phyloP scores from a whole-genome alignment of 2,797 vertebrate genomes.

The Mastacembelus armatus region DNA sequence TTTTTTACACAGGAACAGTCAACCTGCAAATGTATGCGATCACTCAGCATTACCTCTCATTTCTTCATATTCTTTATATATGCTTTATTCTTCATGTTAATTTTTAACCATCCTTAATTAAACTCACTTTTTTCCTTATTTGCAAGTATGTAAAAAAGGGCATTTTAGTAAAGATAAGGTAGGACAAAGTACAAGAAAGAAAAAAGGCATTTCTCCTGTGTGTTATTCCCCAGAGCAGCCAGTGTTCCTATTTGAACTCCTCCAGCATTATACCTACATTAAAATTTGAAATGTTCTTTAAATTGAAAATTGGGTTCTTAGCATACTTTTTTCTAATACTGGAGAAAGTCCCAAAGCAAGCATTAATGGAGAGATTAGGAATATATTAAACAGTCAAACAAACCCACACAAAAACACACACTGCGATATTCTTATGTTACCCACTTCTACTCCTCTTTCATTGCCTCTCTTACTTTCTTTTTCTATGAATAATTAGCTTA shows the following conservation, averaged over 20 bases:
- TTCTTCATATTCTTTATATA: too few species aligned
- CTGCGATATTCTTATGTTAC: not conserved
- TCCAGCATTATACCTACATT: slow-evolving; percentile 9
- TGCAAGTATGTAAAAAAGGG: slow-evolving; percentile 5
- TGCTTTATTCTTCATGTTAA: not conserved
- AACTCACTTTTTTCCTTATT: not conserved
- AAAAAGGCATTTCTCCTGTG: not conserved
- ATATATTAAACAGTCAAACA: slow-evolving; percentile 38
- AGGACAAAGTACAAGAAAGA: slow-evolving; percentile 22
- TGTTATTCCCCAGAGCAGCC: slow-evolving; percentile 8
- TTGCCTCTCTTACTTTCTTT: not conserved
- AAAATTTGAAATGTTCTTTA: slow-evolving; percentile 29
- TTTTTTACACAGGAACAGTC: not conserved
- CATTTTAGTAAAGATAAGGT: not conserved
- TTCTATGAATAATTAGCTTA: not conserved
- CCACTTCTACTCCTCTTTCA: not conserved
- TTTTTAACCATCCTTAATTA: not conserved
- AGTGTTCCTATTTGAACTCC: slow-evolving; percentile 24
- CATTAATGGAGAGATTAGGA: slow-evolving; percentile 32
- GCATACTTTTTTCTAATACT: slow-evolving; percentile 10
- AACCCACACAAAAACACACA: slow-evolving; percentile 4
- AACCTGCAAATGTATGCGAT: not conserved
- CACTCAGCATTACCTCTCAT: not conserved
- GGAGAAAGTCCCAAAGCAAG: slow-evolving; percentile 27
- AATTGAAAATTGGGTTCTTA: slow-evolving; percentile 24